These are phyloP conservation scores for Suncus etruscus DNA, from an alignment of 2,113 vertebrate species.

Conservation along the genomic window DNA sequence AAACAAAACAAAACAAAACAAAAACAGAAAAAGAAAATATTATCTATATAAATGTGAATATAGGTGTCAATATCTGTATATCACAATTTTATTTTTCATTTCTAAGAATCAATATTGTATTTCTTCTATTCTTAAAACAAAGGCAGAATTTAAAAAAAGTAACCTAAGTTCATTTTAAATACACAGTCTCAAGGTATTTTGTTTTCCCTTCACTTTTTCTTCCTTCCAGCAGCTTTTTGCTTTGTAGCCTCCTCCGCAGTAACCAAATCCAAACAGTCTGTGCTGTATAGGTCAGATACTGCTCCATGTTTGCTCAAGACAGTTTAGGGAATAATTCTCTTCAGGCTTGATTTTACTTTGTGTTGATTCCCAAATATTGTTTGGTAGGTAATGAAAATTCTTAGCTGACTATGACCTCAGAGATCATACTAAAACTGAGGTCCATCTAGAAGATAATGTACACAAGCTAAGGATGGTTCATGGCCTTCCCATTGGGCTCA, in stretches of 20 bases:
- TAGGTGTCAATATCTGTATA: not conserved
- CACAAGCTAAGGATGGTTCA: not conserved
- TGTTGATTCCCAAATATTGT: not conserved
- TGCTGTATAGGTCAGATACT: not conserved
- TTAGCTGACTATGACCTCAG: conserved; percentile 9
- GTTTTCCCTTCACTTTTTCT: not conserved
- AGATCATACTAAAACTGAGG: not conserved
- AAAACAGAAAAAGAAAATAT: no score
- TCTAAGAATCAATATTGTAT: not conserved
- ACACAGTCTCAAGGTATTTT: not conserved
- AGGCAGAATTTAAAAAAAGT: not conserved
- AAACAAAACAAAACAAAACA: no score
- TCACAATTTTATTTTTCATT: not conserved
- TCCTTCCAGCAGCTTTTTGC: not conserved
- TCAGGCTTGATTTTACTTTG: conserved; percentile 34
- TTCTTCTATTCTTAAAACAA: not conserved
- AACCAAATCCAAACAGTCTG: not conserved
- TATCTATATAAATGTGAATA: no score
- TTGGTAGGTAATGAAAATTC: conserved; percentile 9
- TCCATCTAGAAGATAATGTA: not conserved
- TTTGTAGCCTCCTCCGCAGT: not conserved
- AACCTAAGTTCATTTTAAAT: conserved; percentile 7
- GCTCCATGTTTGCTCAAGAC: not conserved
- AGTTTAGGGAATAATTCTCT: not conserved
- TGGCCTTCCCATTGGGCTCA: not conserved